Evolutionary conservation across 1,140 invertebrate genomes (phyloP), one percentile per base, ranked within the genome.

Genomic region (Pollicipes pollicipes): DNA sequence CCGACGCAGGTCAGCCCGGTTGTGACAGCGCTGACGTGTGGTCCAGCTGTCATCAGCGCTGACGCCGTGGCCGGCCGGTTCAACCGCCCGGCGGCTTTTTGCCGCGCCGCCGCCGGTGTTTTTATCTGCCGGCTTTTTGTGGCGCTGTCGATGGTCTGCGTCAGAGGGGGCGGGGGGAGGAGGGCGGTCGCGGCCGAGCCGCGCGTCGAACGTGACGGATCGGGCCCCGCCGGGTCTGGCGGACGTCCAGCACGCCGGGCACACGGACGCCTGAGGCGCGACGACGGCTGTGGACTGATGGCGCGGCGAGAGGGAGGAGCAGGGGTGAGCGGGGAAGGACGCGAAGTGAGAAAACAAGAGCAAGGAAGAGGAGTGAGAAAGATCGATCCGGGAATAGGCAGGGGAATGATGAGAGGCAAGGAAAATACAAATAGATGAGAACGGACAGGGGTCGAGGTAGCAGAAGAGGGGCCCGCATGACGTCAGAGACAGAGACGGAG

Each of bases 71-170:
- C 45, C 17, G 45, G 17, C 45, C 45, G 24, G 45, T 10, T 58
- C 45, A 58, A n/a, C n/a, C n/a, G n/a, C n/a, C n/a, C n/a, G n/a
- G n/a, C n/a, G 45, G 21, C 10, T 58, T 58, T 58, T 58, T 58
- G 45, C 45, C 45, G 13, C 2, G 45, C 21, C 13, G 45, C 45
- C 13, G 45, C 17, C 6, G 17, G 45, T n/a, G n/a, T 58, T 58
- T 58, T 45, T 58, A 70, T 69, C 32, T 66, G 68, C 70, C 69
- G 67, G 71, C 68, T 71, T 45, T 37, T 69, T 66, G 70, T 68
- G 63, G 31, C 68, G 68, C 70, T 68, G 72, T 70, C 32, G 70
- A 72, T 71, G 69, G 68, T 37, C 58, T 63, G 71, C 31, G 70
- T 30, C 64, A 73, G 28, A 66, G 66, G 31, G 31, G 26, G 66